Evolutionary conservation across 1,140 invertebrate species (phyloP).

Genomic region (Venturia canescens): DNA sequence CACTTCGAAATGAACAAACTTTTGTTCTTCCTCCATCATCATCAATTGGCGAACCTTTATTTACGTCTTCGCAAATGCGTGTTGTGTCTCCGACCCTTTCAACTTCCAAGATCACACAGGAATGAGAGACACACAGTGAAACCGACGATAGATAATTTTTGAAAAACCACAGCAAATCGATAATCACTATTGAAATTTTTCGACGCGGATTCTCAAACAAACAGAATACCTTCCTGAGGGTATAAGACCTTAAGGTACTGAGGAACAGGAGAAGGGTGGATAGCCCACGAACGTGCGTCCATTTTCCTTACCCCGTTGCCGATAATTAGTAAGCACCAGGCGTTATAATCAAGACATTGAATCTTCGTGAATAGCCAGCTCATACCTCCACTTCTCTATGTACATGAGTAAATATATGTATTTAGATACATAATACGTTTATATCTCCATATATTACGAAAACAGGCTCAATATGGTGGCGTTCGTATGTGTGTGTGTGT

Average conservation of each 20-base stretch:
- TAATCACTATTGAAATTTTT: background rate
- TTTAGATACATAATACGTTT: background rate
- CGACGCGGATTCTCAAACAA: background rate
- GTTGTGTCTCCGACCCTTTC: too few relatives aligned
- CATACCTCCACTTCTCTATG: slow-evolving; percentile 20
- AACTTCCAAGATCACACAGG: too few relatives aligned
- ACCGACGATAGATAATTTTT: too few relatives aligned
- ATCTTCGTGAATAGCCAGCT: slow-evolving; percentile 41
- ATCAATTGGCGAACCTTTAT: too few relatives aligned
- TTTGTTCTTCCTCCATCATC: too few relatives aligned
- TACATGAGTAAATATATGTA: background rate
- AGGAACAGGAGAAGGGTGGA: background rate
- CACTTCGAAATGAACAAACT: too few relatives aligned
- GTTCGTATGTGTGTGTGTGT: background rate
- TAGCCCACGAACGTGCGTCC: slow-evolving; percentile 1
- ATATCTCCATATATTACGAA: background rate
- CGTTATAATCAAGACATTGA: slow-evolving; percentile 47
- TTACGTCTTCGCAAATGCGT: too few relatives aligned
- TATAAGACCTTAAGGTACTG: background rate
- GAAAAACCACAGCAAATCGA: too few relatives aligned
- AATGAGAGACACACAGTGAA: too few relatives aligned
- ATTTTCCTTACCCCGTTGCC: slow-evolving; percentile 36
- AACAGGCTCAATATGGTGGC: background rate
- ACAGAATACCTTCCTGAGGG: slow-evolving; percentile 4
- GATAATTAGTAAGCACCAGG: slow-evolving; percentile 41